These are phyloP conservation scores for Propsilocerus akamusi DNA, from an alignment of 1,140 invertebrate genomes.

Conservation along the genomic window DNA sequence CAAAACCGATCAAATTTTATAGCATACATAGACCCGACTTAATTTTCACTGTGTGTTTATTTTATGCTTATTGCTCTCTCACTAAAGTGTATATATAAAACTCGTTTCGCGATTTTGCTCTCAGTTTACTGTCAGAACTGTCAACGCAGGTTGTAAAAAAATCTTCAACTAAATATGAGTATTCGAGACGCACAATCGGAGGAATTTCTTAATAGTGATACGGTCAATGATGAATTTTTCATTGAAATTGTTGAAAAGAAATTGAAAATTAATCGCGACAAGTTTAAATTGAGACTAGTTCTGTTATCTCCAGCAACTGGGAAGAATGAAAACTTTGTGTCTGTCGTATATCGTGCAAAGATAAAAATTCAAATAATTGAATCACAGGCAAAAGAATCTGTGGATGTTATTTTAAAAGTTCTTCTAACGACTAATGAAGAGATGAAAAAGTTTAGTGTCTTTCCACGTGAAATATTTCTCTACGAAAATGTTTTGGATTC, in stretches of 20 bases:
- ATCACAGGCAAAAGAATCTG: background rate
- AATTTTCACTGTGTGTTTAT: too few species aligned
- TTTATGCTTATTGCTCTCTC: too few species aligned
- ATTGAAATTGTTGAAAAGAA: background rate
- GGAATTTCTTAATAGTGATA: background rate
- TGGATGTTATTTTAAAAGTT: conserved; percentile 3
- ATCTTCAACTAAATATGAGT: background rate
- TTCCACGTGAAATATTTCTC: background rate
- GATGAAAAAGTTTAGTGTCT: background rate
- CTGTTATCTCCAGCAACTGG: background rate
- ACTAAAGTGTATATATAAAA: too few species aligned
- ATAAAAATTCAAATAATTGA: background rate
- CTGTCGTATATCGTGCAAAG: background rate
- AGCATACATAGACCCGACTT: too few species aligned
- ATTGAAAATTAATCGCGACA: background rate
- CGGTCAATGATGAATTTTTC: background rate
- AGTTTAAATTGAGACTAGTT: background rate
- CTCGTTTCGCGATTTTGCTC: too few species aligned
- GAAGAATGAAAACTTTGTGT: background rate
- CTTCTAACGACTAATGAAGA: background rate
- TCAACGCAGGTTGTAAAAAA: too few species aligned
- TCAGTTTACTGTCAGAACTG: too few species aligned
- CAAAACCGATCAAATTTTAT: too few species aligned
- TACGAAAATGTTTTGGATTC: background rate
- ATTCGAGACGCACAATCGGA: background rate